phyloP scores from a whole-genome alignment of 1,140 invertebrate genomes.

The Habropoda laboriosa region DNA sequence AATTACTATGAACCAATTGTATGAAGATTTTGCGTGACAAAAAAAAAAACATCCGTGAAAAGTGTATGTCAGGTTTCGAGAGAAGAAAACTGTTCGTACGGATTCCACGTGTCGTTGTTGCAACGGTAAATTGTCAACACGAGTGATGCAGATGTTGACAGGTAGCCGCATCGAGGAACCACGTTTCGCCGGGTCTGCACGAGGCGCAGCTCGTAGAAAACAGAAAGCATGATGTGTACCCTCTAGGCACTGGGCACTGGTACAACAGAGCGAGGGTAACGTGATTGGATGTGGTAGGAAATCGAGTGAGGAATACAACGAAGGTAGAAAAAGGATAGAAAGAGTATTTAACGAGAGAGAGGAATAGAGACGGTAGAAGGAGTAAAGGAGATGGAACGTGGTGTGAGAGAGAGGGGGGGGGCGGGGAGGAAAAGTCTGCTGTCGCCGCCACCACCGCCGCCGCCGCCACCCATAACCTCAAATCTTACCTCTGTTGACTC shows the following conservation, averaged over 20 bases:
- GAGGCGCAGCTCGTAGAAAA: constrained; percentile 33
- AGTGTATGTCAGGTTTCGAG: not conserved
- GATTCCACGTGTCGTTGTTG: constrained; percentile 8
- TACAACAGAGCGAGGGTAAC: constrained; percentile 2
- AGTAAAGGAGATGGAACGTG: constrained; percentile 2
- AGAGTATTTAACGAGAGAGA: constrained; percentile 1
- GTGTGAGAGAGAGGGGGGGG: not conserved
- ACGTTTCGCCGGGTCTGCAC: constrained; percentile 56
- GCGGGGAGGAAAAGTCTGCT: too few relatives aligned
- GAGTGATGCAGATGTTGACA: constrained; percentile 23
- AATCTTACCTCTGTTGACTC: constrained; percentile 76
- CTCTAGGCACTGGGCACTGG: not conserved
- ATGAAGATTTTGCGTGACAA: not conserved
- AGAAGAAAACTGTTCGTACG: not conserved
- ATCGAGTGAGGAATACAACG: not conserved
- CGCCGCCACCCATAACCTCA: constrained; percentile 68
- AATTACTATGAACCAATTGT: not conserved
- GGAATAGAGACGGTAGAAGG: not conserved
- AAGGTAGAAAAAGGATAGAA: constrained; percentile 14
- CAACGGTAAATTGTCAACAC: constrained; percentile 8
- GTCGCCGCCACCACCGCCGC: constrained; percentile 19
- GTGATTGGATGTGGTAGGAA: constrained; percentile 25
- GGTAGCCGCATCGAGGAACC: constrained; percentile 36
- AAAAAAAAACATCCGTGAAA: not conserved
- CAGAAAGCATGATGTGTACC: constrained; percentile 29